These are phyloP conservation scores for Eurytoma californica DNA, from an alignment of 2,888 invertebrate species.

Conservation along the genomic window DNA sequence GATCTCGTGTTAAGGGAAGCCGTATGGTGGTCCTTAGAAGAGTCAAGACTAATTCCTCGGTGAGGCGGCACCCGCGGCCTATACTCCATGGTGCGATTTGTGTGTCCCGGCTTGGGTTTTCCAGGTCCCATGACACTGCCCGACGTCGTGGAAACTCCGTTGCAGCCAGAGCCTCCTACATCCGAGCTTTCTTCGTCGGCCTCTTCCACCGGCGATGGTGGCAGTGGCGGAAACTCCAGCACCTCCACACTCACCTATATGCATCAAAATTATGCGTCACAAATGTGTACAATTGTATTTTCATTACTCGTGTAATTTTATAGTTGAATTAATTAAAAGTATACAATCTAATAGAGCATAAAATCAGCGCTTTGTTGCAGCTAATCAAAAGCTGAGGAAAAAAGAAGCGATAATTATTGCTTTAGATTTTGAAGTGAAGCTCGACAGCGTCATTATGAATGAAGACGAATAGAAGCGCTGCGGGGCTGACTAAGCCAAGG, in stretches of 20 bases:
- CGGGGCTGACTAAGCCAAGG: neutral
- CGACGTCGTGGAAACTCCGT: slow-evolving; percentile 79
- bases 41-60: slow-evolving; percentile 77
- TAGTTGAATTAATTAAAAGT: too few species aligned
- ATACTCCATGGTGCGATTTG: slow-evolving; percentile 71
- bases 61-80: slow-evolving; percentile 85
- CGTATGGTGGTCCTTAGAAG: slow-evolving; percentile 71
- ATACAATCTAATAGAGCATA: too few species aligned
- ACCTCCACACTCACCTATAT: slow-evolving; percentile 79
- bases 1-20: slow-evolving; percentile 88
- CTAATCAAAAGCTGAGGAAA: too few species aligned
- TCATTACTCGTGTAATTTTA: too few species aligned
- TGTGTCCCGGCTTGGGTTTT: slow-evolving; percentile 64
- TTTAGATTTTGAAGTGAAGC: too few species aligned
- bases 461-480: neutral
- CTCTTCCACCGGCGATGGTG: slow-evolving; percentile 90
- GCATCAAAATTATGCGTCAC: too few species aligned
- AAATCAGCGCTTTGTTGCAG: too few species aligned
- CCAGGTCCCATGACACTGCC: slow-evolving; percentile 67
- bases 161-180: slow-evolving; percentile 70
- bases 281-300: too few species aligned
- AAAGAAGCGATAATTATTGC: too few species aligned
- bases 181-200: slow-evolving; percentile 86
- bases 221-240: slow-evolving; percentile 85
- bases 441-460: too few species aligned